Evolutionary conservation across 2,113 vertebrate species (phyloP), one percentile per base, ranked within the genome.

Genomic region (Megaceryle torquata): DNA sequence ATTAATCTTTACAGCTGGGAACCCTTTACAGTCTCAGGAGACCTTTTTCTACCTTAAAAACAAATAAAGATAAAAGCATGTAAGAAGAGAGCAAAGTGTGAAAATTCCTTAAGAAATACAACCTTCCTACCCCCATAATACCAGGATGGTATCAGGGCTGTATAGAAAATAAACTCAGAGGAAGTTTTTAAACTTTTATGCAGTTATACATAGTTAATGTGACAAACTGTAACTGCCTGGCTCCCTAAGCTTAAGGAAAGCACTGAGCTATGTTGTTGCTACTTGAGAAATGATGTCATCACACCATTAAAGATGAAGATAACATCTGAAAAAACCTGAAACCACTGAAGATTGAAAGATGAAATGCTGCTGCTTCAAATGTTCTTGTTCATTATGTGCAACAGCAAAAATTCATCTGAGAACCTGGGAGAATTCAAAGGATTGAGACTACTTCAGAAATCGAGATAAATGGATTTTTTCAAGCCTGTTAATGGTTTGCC

Each of bases 401-500:
- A 35, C 20, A n/a, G 51, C 54, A 70, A 82, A 82, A 76, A 26
- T 28, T 37, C 20, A 22, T 4, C 63, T 21, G 39, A 75, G 28
- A 76, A 80, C 28, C 43, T 37, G 12, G 22, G 46, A 85, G 59
- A 69, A 57, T 69, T 61, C 39, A 84, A 78, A 72, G 61, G 35
- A 46, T 3, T 19, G 51, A 76, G 71, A 72, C 39, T 53, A 50
- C 31, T 85, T 91, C n/a, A 25, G 4, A 79, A 89, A 26, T 21
- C 46, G 31, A 46, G 46, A 65, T 35, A 79, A 80, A 56, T 0
- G 2, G 17, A 20, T 31, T 69, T 26, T 26, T 83, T 57, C 1
- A 0, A 31, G 28, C 9, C 4, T 13, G n/a, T 15, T 76, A 63
- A 56, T 1, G 3, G 3, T 39, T 13, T 12, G 29, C 33, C 35